Evolutionary conservation across 2,888 invertebrate species (phyloP), one percentile per base, ranked within the genome.

Genomic region (Drosophila anceps): DNA sequence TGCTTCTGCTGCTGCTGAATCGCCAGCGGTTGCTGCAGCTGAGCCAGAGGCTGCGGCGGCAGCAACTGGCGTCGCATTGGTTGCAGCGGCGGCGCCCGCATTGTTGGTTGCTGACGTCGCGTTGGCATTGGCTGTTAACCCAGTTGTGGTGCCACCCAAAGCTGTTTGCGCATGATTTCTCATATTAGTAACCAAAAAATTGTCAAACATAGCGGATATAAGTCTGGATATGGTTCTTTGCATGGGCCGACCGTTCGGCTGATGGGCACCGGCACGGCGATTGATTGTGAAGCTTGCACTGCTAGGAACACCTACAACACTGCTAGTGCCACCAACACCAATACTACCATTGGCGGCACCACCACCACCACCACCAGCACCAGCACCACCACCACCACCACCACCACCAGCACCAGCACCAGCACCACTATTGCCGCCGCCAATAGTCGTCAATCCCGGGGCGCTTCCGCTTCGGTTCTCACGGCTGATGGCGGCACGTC

Each of bases 161-260:
- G 69, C 77, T 77, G 80, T 72, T 74, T 69, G 87, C 75, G 78
- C 82, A 84, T 73, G 78, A 89, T 73, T 89, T 79, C 80, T 80
- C 71, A 72, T 39, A 82, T 78, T 76, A 87, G 77, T 76, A 72
- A 81, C 55, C 67, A 82, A 60, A 53, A 62, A 60, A 81, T 88
- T 83, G 54, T 71, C 67, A 69, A 60, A 33, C 73, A 68, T 39
- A 70, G 68, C 62, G 70, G 69, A 61, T 55, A 83, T 62, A 76
- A 53, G 55, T 68, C 73, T 74, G 69, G 71, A 55, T 54, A 70
- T 48, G 64, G 63, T 57, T 69, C 73, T 69, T 61, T 74, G 74
- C 39, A 48, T 18, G 48, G 71, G 60, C 59, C 54, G 61, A 44
- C 33, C 41, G 58, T 35, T 43, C 54, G 74, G 33, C 18, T 35